Base-by-base conservation (phyloP, 2,797 vertebrate species). In the Pygocentrus nattereri region DNA sequence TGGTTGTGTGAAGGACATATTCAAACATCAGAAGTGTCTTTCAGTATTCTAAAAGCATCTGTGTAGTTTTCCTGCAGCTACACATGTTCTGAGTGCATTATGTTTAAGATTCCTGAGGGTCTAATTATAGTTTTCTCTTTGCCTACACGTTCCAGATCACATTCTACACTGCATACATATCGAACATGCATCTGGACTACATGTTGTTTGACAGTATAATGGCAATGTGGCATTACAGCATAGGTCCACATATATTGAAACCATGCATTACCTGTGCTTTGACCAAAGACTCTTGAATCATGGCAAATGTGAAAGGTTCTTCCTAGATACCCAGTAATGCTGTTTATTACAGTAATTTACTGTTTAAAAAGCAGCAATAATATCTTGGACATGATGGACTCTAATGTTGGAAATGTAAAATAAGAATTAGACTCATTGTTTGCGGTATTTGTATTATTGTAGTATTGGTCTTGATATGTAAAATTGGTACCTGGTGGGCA, bases 111-210 rank as follows among this genome's bases (percentile, higher is more conserved):
- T 74, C 38, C 41, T 34, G 27, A 58, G 3, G n/a, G 50, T 23
- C 15, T 58, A 54, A 58, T 47, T 64, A 49, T 49, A 74, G 34
- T n/a, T 56, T 44, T 30, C 47, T 7, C 38, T 74, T 68, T 58
- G 31, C 21, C 23, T 15, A 47, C 49, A 47, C 78, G 19, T 67
- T 74, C 8, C 49, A 67, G 74, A 80, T 80, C 31, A 73, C 23
- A 80, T 31, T 49, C 58, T 72, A 34, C 38, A 31, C 34, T 49
- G 5, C 41, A 38, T 38, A 50, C 30, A 79, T 72, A 73, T 78
- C 69, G 73, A 38, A 23, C 47, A 62, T 79, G 65, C 10, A 38
- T 79, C 27, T 34, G 56, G 67, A 21, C 47, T 74, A 15, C 30
- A 67, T 5, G 0, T 11, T 44, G 58, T 54, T 30, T 30, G 58